Conservation (phyloP, 2,113 vertebrate species). For the Pseudopipra pipra region DNA sequence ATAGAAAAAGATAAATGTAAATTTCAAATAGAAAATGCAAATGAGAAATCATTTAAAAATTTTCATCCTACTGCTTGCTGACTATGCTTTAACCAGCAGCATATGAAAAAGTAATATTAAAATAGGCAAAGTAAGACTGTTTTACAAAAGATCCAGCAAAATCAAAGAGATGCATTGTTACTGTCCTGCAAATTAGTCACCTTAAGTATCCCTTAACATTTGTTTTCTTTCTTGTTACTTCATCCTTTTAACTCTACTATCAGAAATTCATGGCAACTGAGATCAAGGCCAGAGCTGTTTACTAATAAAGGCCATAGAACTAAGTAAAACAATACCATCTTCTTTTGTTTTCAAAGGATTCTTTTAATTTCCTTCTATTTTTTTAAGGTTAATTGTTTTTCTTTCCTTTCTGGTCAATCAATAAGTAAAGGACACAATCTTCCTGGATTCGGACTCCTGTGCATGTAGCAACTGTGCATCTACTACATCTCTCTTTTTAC, state of each 20-base stretch:
- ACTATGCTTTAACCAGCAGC: background rate
- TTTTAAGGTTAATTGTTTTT: background rate
- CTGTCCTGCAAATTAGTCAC: background rate
- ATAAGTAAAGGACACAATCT: background rate
- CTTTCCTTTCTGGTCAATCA: background rate
- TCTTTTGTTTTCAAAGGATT: background rate
- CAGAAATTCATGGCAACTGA: background rate
- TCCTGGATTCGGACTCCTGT: background rate
- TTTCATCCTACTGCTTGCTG: background rate
- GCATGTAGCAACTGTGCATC: background rate
- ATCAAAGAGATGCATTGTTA: background rate
- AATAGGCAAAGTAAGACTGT: background rate
- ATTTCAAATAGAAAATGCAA: background rate
- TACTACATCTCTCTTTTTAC: background rate
- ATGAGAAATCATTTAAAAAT: background rate
- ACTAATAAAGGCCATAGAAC: background rate
- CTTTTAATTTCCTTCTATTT: background rate
- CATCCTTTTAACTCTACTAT: background rate
- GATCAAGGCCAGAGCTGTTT: background rate
- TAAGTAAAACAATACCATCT: background rate
- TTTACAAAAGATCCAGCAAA: background rate
- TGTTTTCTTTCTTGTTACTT: background rate
- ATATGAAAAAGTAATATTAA: background rate
- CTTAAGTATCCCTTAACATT: background rate
- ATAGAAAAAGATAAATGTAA: background rate